Evolutionary conservation across 2,888 invertebrate species (phyloP).

Genomic region (Cartodere bifasciata): DNA sequence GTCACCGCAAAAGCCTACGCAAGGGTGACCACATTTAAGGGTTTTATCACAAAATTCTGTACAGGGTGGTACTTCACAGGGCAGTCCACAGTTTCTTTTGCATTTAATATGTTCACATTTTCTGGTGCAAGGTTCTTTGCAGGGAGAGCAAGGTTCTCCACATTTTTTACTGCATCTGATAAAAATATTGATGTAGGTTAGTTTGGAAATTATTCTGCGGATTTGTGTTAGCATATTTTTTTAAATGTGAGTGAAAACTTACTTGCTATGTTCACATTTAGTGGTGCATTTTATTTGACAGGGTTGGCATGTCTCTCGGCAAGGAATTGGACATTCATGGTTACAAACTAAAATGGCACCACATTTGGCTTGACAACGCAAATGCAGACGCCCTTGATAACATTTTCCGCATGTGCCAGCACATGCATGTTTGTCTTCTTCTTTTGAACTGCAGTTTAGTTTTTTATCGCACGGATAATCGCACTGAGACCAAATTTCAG

Average conservation of each 20-base stretch:
- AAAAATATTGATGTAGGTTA: too few relatives aligned
- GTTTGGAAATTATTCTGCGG: too few relatives aligned
- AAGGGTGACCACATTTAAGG: conserved; percentile 45
- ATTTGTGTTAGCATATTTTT: too few relatives aligned
- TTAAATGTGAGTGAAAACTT: too few relatives aligned
- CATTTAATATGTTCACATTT: conserved; percentile 40
- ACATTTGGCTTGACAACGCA: conserved; percentile 43
- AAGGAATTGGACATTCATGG: conserved; percentile 45
- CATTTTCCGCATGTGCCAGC: conserved; percentile 44
- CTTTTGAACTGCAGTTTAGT: conserved; percentile 37
- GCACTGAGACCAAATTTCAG: conserved; percentile 33
- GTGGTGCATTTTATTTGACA: conserved; percentile 39
- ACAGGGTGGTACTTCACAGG: conserved; percentile 38
- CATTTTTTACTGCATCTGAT: conserved; percentile 37
- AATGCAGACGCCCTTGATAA: conserved; percentile 46
- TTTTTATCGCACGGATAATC: conserved; percentile 31
- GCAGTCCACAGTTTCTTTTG: conserved; percentile 34
- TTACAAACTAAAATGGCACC: conserved; percentile 46
- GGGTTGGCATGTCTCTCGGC: conserved; percentile 44
- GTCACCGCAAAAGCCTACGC: conserved; percentile 63
- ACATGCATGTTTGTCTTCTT: conserved; percentile 34
- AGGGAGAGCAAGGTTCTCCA: conserved; percentile 33
- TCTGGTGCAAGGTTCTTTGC: conserved; percentile 26
- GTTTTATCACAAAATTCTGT: conserved; percentile 30
- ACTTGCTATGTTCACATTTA: conserved; percentile 39